Base-by-base conservation (phyloP, 1,140 invertebrate genomes). In the Nasonia vitripennis region DNA sequence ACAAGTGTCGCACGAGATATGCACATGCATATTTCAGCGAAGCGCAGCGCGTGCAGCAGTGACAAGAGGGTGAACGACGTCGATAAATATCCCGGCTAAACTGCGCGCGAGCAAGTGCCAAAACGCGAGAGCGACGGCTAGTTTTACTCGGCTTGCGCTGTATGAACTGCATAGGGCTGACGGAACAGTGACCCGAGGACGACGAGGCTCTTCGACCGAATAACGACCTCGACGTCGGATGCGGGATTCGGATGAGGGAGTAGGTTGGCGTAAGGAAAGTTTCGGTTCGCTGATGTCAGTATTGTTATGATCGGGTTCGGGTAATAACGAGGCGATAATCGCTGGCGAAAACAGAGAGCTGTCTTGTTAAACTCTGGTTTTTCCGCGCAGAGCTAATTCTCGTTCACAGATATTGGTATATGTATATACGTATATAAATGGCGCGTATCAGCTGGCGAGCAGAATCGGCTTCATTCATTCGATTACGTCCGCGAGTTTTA, bases 31-130 rank as follows among this genome's bases (percentile, higher is more conserved):
- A 74, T 73, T 81, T 86, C 51, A 45, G 51, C 73, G n/a, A 20
- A 45, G 12, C 23, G 71, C 41, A 45, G 12, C 27, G 71, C 41
- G 27, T 71, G 41, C 27, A 27, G 27, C 27, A 27, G 27, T 74
- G 70, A 73, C 80, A 81, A 55, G 70, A 74, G 70, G 41, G n/a
- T 51, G 45, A 34, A 74, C 45, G 23, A 37, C 71, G 70, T 73
- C 37, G 83, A 86, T 82, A 87, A 84, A 81, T 75, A 88, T 81
- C 70, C 78, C 17, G 20, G 23, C 7, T 4, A 55, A 55, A 17
- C 14, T 55, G 41, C 41, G 41, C 9, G 41, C 41, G 41, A 0
- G 34, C 34, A 37, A 37, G 34, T 45, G 41, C 41, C 41, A 45
- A 45, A 45, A 45, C 41, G 5, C 41, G 9, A 45, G 10, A 45